Conservation (phyloP, 1,140 invertebrate species). For the Rhynchophorus ferrugineus region DNA sequence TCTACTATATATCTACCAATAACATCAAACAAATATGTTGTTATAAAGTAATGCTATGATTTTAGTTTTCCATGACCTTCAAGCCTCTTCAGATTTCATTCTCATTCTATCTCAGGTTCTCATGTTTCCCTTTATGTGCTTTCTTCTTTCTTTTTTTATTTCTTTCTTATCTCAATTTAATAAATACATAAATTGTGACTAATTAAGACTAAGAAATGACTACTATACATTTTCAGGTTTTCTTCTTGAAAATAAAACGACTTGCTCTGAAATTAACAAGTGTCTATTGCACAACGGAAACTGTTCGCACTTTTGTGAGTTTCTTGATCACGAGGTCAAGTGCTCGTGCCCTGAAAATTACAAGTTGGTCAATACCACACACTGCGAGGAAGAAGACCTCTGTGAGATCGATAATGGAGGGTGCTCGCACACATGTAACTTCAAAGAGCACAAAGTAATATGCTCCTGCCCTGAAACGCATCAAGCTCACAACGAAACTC, state of each 20-base stretch:
- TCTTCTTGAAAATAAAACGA: conserved; percentile 24
- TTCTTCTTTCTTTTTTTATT: no score
- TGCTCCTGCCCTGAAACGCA: conserved; percentile 44
- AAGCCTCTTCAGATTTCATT: no score
- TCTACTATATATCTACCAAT: no score
- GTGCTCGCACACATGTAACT: conserved; percentile 42
- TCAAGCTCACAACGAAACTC: conserved; percentile 22
- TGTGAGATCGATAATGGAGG: conserved; percentile 44
- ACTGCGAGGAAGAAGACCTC: conserved; percentile 37
- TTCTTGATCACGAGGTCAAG: conserved; percentile 16
- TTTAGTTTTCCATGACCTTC: no score
- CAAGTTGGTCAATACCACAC: conserved; percentile 37
- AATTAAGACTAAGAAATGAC: no score
- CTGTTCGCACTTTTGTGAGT: conserved; percentile 44
- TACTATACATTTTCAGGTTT: conserved; percentile 47
- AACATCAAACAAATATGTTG: no score
- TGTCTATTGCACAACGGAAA: conserved; percentile 47
- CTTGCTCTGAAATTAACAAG: conserved; percentile 17
- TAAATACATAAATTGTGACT: no score
- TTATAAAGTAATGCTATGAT: no score
- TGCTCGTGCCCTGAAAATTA: conserved; percentile 29
- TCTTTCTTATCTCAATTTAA: no score
- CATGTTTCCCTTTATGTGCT: no score
- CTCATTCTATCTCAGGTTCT: not conserved
- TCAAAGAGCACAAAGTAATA: conserved; percentile 25